Percentiles rank a stretch among this genome's conserved stretches.
phyloP scores from a whole-genome alignment of 2,113 vertebrate species.

The Campylorhamphus procurvoides region DNA sequence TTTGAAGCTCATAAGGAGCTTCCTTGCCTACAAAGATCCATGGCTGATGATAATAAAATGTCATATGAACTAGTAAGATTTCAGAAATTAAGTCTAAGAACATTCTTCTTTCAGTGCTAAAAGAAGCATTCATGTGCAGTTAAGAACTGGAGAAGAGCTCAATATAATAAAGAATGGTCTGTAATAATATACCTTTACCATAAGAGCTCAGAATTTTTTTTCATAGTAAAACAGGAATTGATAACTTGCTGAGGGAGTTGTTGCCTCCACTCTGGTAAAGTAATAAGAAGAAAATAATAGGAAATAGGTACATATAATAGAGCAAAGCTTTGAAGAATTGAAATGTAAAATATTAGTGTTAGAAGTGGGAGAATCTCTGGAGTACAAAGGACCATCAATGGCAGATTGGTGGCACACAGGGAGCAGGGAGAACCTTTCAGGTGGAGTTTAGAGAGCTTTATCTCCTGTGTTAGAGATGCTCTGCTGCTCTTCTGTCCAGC shows the following conservation, averaged over 20 bases:
- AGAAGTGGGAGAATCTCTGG: not conserved
- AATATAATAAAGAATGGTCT: not conserved
- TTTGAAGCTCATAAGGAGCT: not conserved
- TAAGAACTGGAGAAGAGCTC: not conserved
- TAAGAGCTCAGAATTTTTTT: not conserved
- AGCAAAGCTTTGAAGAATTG: not conserved
- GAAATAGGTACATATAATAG: not conserved
- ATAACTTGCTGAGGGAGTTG: not conserved
- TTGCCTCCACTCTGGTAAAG: not conserved
- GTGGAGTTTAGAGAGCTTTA: not conserved
- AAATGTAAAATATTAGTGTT: not conserved
- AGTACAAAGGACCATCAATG: not conserved
- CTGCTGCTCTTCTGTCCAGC: not conserved
- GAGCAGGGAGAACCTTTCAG: not conserved
- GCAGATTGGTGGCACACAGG: not conserved
- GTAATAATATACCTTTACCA: fast-evolving
- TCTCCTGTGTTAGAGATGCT: not conserved
- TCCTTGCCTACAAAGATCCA: not conserved
- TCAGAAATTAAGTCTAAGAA: not conserved
- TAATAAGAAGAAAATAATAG: not conserved
- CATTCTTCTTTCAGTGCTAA: not conserved
- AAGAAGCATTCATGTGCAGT: not conserved
- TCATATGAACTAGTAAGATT: fast-evolving
- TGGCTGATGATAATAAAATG: not conserved
- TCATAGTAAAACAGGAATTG: fast-evolving